Evolutionary conservation across 2,888 invertebrate genomes (phyloP).

Genomic region (Chloroclystis v-ata): DNA sequence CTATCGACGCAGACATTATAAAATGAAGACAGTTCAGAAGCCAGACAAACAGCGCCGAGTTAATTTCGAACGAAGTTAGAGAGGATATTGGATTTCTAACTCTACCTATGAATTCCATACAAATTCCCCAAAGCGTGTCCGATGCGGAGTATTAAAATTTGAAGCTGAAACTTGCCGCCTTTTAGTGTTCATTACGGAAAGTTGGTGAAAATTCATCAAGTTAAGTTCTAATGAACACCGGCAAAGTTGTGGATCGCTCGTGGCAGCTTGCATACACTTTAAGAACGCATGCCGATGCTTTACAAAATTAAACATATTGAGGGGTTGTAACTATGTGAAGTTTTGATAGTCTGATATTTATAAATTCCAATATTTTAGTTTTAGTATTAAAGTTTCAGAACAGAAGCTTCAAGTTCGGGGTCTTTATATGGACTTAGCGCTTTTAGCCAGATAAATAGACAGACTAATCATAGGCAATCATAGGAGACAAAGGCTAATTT

Average conservation of each 20-base stretch:
- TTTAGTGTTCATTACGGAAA: slow-evolving; percentile 77
- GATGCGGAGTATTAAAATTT: slow-evolving; percentile 69
- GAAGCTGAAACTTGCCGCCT: slow-evolving; percentile 72
- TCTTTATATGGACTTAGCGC: too few species aligned
- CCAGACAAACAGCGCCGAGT: slow-evolving; percentile 54
- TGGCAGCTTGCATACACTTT: slow-evolving; percentile 38
- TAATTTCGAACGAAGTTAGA: slow-evolving; percentile 58
- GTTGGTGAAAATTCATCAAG: slow-evolving; percentile 73
- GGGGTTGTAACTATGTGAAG: slow-evolving; percentile 14
- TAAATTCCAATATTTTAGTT: too few species aligned
- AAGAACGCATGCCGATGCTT: slow-evolving; percentile 34
- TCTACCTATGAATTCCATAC: slow-evolving; percentile 58
- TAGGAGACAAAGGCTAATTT: too few species aligned
- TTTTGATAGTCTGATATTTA: too few species aligned
- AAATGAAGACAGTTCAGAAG: slow-evolving; percentile 57
- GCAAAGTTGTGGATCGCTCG: slow-evolving; percentile 59
- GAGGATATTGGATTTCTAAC: slow-evolving; percentile 71
- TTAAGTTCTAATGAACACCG: slow-evolving; percentile 76
- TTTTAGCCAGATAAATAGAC: too few species aligned
- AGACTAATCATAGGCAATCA: too few species aligned
- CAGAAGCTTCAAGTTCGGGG: too few species aligned
- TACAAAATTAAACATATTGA: slow-evolving; percentile 30
- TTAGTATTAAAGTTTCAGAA: too few species aligned
- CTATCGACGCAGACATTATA: slow-evolving; percentile 20
- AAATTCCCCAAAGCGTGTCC: slow-evolving; percentile 58